phyloP scores from a whole-genome alignment of 2,797 vertebrate genomes.

The Hydrophis major region DNA sequence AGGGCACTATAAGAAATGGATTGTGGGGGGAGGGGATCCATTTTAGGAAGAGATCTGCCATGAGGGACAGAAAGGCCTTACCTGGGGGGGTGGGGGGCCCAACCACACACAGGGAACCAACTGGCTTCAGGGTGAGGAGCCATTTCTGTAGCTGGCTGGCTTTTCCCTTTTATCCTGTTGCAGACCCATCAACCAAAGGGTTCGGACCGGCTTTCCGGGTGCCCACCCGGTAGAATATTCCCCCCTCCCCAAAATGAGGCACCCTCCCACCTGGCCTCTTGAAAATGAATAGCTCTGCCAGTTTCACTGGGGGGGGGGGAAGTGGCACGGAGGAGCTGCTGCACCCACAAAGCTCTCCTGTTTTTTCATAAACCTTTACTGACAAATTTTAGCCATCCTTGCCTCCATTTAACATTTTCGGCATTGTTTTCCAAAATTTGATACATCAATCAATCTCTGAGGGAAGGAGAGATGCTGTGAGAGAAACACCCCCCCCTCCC shows the following conservation, averaged over 20 bases:
- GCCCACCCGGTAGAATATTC: not conserved
- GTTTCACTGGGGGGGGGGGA: not conserved
- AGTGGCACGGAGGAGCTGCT: not conserved
- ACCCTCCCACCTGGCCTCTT: not conserved
- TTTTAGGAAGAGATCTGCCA: too few relatives aligned
- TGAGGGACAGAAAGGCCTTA: too few relatives aligned
- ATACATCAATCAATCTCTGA: not conserved
- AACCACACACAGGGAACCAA: too few relatives aligned
- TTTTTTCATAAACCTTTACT: not conserved
- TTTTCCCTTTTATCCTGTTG: too few relatives aligned
- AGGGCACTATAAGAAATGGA: too few relatives aligned
- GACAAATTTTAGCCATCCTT: not conserved
- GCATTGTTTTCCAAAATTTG: not conserved
- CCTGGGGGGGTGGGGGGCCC: too few relatives aligned
- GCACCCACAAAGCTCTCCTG: not conserved
- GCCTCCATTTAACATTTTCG: not conserved
- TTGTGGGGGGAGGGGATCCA: too few relatives aligned
- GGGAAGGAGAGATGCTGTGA: not conserved
- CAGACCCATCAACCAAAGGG: too few relatives aligned
- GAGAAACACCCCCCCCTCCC: not conserved
- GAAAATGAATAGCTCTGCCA: not conserved
- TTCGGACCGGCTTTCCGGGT: too few relatives aligned
- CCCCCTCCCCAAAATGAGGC: not conserved
- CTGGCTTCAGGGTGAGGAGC: not conserved
- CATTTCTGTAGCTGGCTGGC: not conserved